Conservation (phyloP, 2,888 invertebrate species). For the Campoplex nolae region DNA sequence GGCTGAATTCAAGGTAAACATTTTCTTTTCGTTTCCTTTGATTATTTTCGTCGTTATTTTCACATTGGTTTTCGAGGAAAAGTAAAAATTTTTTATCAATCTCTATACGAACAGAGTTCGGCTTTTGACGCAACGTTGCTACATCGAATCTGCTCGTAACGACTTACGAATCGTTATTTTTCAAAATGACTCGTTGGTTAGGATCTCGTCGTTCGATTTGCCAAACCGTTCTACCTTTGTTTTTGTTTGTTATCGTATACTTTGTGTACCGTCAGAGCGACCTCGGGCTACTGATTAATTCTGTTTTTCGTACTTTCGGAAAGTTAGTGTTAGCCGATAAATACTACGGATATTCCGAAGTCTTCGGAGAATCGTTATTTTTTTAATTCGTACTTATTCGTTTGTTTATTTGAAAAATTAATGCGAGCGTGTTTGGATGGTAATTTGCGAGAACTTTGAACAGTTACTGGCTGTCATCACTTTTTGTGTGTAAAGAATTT, state of each 20-base stretch:
- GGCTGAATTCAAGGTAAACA: slow-evolving; percentile 26
- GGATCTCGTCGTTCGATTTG: slow-evolving; percentile 6
- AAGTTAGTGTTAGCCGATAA: not conserved
- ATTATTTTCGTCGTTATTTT: not conserved
- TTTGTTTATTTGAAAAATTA: not conserved
- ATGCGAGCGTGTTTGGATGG: not conserved
- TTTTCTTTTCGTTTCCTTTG: not conserved
- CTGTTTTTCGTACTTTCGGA: not conserved
- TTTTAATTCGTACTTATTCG: not conserved
- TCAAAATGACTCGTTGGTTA: slow-evolving; percentile 39
- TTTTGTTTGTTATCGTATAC: not conserved
- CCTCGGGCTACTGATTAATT: not conserved
- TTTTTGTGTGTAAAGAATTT: not conserved
- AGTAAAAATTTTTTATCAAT: not conserved
- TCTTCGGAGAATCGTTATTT: not conserved
- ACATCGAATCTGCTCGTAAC: not conserved
- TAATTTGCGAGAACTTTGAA: not conserved
- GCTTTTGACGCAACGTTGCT: slow-evolving; percentile 2
- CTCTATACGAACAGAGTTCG: too few relatives aligned
- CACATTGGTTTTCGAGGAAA: not conserved
- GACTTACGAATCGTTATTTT: slow-evolving; percentile 12
- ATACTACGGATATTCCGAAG: not conserved
- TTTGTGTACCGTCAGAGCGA: not conserved
- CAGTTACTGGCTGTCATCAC: not conserved
- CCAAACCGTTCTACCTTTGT: not conserved